A percentile compares a stretch with the other conserved stretches of the same genome.
These are phyloP conservation scores for Caenorhabditis japonica DNA, from an alignment of 2,888 invertebrate genomes.

Conservation along the genomic window DNA sequence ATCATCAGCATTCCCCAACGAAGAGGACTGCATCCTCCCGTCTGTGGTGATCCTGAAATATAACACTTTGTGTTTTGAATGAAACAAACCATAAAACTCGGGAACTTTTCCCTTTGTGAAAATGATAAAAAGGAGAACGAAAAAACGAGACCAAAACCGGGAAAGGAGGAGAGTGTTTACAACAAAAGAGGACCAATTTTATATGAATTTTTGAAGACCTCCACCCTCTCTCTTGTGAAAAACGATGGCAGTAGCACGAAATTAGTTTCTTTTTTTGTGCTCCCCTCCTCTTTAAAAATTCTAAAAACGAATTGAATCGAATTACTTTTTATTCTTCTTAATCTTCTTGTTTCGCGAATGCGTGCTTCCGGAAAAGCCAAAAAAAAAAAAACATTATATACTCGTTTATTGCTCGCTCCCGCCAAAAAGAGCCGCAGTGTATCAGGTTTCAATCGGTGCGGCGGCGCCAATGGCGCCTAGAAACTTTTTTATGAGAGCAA, in stretches of 20 bases:
- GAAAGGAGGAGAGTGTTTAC: too few species aligned
- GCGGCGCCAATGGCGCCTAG: slow-evolving; percentile 32
- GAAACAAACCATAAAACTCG: slow-evolving; percentile 33
- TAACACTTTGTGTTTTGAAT: too few species aligned
- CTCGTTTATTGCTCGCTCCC: slow-evolving; percentile 36
- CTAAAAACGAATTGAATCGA: neutral
- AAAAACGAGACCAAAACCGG: too few species aligned
- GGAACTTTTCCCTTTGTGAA: slow-evolving; percentile 13
- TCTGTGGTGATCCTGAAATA: slow-evolving; percentile 43
- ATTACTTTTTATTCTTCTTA: slow-evolving; percentile 10
- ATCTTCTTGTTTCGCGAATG: too few species aligned
- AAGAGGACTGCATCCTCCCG: slow-evolving; percentile 56
- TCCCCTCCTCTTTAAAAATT: neutral
- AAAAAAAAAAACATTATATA: slow-evolving; percentile 26
- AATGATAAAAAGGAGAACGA: too few species aligned
- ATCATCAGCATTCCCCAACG: slow-evolving; percentile 53
- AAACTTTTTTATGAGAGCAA: neutral
- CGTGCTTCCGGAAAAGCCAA: too few species aligned
- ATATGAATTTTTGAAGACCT: slow-evolving; percentile 47
- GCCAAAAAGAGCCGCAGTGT: slow-evolving; percentile 11
- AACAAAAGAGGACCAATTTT: slow-evolving; percentile 23
- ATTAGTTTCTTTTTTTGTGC: too few species aligned
- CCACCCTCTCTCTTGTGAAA: neutral
- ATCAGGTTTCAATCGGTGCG: slow-evolving; percentile 46
- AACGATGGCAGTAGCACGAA: slow-evolving; percentile 18